phyloP scores from a whole-genome alignment of 1,140 invertebrate species.

The Heliconius melpomene region DNA sequence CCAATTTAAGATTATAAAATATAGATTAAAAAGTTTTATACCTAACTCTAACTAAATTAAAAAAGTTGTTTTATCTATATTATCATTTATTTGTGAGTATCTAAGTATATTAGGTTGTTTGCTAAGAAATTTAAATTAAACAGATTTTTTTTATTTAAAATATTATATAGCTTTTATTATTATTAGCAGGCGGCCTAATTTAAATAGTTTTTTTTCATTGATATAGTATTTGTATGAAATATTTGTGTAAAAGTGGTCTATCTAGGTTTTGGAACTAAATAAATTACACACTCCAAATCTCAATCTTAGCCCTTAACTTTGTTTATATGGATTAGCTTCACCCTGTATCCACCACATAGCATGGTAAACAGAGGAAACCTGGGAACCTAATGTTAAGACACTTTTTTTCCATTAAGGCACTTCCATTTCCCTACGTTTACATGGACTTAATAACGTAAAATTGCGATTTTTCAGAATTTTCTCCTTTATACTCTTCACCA shows the following conservation, averaged over 20 bases:
- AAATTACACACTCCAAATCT: too few species aligned
- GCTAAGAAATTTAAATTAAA: background rate
- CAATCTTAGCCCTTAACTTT: too few species aligned
- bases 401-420: too few species aligned
- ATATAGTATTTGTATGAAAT: background rate
- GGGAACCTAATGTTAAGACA: too few species aligned
- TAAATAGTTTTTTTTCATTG: too few species aligned
- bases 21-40: conserved; percentile 18
- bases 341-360: too few species aligned
- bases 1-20: background rate
- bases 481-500: too few species aligned
- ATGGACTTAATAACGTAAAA: too few species aligned
- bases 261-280: background rate
- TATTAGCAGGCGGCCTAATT: background rate
- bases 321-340: too few species aligned
- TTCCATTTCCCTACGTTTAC: too few species aligned
- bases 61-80: background rate
- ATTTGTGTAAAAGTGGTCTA: background rate
- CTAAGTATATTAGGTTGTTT: background rate
- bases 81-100: background rate
- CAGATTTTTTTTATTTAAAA: background rate
- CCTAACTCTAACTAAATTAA: background rate
- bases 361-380: too few species aligned
- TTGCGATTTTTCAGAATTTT: too few species aligned
- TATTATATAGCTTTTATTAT: background rate